Evolutionary conservation across 2,888 invertebrate genomes (phyloP), one percentile per base, ranked within the genome.

Genomic region (Barypeithes pellucidus): DNA sequence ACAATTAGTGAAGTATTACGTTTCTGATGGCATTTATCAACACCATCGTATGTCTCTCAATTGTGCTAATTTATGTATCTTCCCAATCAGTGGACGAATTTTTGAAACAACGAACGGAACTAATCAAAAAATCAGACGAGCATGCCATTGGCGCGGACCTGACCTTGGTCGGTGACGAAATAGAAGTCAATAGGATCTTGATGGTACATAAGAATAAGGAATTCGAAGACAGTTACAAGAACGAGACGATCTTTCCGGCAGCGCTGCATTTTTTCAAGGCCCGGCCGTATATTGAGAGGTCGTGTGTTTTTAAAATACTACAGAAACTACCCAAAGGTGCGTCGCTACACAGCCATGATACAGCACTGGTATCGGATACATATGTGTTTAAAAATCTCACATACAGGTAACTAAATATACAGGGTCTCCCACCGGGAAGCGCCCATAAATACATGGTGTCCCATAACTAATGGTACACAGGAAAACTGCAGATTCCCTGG

Each of bases 281-380:
- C 4, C 89, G 89, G 79, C 81, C 87, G 0, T 82, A 86, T 29
- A 91, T 94, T 50, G 86, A 88, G 5, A 77, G 87, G 0, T 93
- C 93, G 0, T 87, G 89, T 73, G 90, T 94, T 0, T 94, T 90
- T 80, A 84, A 89, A 77, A 87, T 93, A 7, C 89, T 95, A 11
- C 86, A 88, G 73, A 84, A 85, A 36, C 89, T 95, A 88, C 94
- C 95, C 0, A 95, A 95, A 85, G 95, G 93, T 2, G 92, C 89
- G 87, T 88, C 14, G 82, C 59, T 94, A 22, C 94, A 94, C 82
- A 86, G 90, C 0, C 94, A 94, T 80, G 91, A 92, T 76, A 90
- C 89, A 65, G 90, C 90, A 0, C 82, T 93, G 0, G 86, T 89
- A 12, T 91, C 90, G 7, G 86, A 89, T 0, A 90, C 91, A 65